Base-by-base conservation (phyloP, 2,888 invertebrate species). In the Cryptocheilus praepositus region DNA sequence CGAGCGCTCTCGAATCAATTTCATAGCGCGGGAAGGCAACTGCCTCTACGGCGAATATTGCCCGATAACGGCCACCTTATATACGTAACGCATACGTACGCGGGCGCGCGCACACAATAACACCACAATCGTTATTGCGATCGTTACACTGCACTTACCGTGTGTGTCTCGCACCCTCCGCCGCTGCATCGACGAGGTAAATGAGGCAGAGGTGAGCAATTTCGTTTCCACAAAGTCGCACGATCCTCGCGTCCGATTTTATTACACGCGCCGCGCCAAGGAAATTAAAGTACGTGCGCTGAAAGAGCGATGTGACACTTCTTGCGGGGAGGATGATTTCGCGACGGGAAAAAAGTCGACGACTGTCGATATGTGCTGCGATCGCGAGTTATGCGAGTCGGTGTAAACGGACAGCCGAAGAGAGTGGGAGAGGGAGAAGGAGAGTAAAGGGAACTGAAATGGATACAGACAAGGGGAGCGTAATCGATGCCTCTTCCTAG, bases 1-100 rank as follows among this genome's bases (percentile, higher is more conserved):
- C 44, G 13, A 55, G 55, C 67, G 11, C 36, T 36, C 36, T 36
- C 36, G 61, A 67, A 64, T 70, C 75, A 65, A 69, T 71, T 71
- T 67, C 61, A 62, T 22, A 57, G 46, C 25, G 43, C 57, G 44
- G 54, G 36, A 45, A 46, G 43, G 28, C 59, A 59, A 11, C 51
- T 25, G 45, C 67, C 28, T 58, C 18, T 45, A 16, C 46, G 18
- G 51, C 56, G 13, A 57, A 53, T 44, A 58, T 66, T 54, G 45
- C 19, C 28, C 46, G 46, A 61, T 61, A 54, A 61, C 61, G 46
- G 16, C 18, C 4, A n/a, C 49, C 49, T 49, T 49, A 49, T 18
- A 16, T 49, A 49, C 49, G 36, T 36, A 36, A 11, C 36, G 36
- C 8, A 3, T 63, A 54, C 36, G 3, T 63, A 54, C 49, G n/a